Percentiles rank a stretch among this genome's conserved stretches.
These are phyloP conservation scores for Acanthosepion lycidas DNA, from an alignment of 2,888 invertebrate species.

Conservation along the genomic window DNA sequence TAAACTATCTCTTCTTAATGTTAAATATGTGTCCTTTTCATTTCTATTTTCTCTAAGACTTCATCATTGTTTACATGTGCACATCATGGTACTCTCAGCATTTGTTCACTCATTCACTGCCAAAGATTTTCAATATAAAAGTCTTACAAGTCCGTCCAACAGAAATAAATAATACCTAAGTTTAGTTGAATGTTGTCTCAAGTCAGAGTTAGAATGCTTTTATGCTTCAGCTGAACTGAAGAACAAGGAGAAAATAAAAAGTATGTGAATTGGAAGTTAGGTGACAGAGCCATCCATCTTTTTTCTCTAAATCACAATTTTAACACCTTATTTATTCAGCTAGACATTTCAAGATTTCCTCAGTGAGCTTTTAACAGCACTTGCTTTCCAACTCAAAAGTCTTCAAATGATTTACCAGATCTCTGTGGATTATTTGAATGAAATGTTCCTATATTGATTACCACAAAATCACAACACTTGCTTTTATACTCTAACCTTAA, in stretches of 20 bases:
- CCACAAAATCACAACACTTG: neutral
- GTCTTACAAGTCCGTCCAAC: neutral
- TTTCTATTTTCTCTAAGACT: too few relatives aligned
- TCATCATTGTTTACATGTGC: too few relatives aligned
- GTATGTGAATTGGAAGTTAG: neutral
- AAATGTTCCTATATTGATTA: neutral
- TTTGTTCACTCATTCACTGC: too few relatives aligned
- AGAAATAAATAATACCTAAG: neutral
- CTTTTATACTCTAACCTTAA: neutral
- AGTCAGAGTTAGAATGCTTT: neutral
- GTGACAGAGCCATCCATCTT: neutral
- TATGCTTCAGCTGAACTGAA: neutral
- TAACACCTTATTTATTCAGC: neutral
- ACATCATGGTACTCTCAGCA: too few relatives aligned
- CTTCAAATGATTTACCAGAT: neutral
- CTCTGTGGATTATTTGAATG: neutral
- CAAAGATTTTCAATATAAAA: neutral
- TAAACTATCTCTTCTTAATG: too few relatives aligned
- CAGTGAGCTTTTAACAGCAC: neutral
- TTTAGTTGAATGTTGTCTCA: neutral
- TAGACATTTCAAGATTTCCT: neutral
- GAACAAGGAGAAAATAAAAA: neutral
- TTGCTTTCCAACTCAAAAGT: neutral
- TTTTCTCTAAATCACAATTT: constrained; percentile 33
- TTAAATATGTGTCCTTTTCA: too few relatives aligned